Evolutionary conservation across 2,888 invertebrate genomes (phyloP), one percentile per base, ranked within the genome.

Genomic region (Phyllotreta striolata): DNA sequence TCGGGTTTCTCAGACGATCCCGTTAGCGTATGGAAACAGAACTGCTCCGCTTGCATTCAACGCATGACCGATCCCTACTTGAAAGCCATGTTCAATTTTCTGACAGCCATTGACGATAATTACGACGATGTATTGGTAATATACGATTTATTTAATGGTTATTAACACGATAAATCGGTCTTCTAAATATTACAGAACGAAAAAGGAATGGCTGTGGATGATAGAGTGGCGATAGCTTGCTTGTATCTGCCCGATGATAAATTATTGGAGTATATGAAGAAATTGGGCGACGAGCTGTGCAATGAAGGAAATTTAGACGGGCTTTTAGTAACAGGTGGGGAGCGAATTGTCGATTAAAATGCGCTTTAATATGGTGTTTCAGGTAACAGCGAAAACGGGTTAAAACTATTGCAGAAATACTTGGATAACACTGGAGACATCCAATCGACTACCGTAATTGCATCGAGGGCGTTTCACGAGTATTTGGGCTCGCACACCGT

Each of bases 191-290:
- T 83, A 55, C 79, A 95, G 91, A 89, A 89, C 76, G 96, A 96
- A 81, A 87, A 86, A 44, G 92, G 89, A 49, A 89, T 97, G 83
- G 89, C 91, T 0, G 88, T 97, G 6, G 91, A 91, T 70, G 96
- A 96, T 83, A 86, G 93, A 74, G 89, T 96, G 56, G 95, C 95
- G n/a, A 95, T 96, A 83, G 95, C 95, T 13, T 91, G 93, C 77
- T 89, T 90, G 77, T 96, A 90, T 83, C 84, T 96, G 34, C 87
- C 93, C 0, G 96, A 97, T 82, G 83, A 83, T 12, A 88, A 91
- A 81, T 84, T 97, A 67, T 84, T 87, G 63, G 92, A 93, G 46
- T 96, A 91, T 83, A 84, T 96, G 55, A 88, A 89, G 67, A 85
- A 85, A 69, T 85, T 93, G 58, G 87, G 89, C 47, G 86, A 86